A percentile compares a stretch with the other conserved stretches of the same genome.
phyloP scores from a whole-genome alignment of 1,140 invertebrate species.

The Scaptomyza graminum region DNA sequence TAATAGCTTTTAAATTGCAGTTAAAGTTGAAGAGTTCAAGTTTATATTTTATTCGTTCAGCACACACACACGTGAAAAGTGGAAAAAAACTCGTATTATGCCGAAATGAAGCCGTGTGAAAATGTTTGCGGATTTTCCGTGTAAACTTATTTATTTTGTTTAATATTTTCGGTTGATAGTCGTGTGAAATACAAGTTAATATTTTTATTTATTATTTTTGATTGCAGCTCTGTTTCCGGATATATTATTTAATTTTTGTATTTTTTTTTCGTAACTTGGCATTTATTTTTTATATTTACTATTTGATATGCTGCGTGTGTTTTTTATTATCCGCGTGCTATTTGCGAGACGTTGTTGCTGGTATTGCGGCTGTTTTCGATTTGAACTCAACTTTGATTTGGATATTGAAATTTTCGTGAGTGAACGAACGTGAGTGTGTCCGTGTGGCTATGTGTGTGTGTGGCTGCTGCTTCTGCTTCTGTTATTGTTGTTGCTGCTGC shows the following conservation, averaged over 20 bases:
- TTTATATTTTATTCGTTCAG: conserved; percentile 6
- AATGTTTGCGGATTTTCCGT: conserved; percentile 34
- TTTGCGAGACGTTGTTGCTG: conserved; percentile 81
- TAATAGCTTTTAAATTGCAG: conserved; percentile 34
- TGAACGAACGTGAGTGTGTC: conserved; percentile 48
- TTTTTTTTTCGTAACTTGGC: conserved; percentile 27
- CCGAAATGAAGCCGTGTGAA: conserved; percentile 46
- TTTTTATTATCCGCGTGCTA: conserved; percentile 78
- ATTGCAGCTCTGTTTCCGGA: conserved; percentile 14
- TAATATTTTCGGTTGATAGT: too few species aligned
- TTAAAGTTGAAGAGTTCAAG: conserved; percentile 21
- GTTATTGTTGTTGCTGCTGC: conserved; percentile 51
- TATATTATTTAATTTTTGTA: conserved; percentile 26
- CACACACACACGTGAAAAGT: conserved; percentile 54
- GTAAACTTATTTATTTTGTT: conserved; percentile 1
- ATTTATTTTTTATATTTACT: conserved; percentile 33
- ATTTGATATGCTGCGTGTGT: conserved; percentile 59
- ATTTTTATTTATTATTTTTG: neutral
- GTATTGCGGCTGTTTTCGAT: conserved; percentile 83
- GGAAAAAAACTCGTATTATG: conserved; percentile 40
- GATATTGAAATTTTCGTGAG: conserved; percentile 83
- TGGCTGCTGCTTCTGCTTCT: conserved; percentile 41
- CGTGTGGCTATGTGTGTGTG: conserved; percentile 23
- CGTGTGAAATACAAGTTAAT: neutral
- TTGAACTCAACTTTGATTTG: conserved; percentile 84